phyloP scores from a whole-genome alignment of 2,113 vertebrate genomes.

The Bos indicus region DNA sequence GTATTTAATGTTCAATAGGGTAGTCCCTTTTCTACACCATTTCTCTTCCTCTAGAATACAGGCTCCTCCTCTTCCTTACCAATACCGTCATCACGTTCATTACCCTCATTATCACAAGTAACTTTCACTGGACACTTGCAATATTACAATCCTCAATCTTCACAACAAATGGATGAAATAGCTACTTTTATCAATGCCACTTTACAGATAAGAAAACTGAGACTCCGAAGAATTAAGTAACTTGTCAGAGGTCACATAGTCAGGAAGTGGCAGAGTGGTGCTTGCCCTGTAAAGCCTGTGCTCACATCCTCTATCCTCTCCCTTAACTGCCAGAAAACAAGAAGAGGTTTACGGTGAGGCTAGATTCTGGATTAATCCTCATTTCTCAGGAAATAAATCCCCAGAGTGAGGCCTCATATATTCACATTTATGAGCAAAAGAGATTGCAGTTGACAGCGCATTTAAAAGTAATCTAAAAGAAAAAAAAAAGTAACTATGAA shows the following conservation, averaged over 20 bases:
- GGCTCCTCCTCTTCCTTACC: neutral
- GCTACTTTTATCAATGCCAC: neutral
- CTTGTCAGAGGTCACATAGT: neutral
- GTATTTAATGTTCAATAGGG: neutral
- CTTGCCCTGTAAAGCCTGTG: neutral
- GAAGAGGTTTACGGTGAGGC: neutral
- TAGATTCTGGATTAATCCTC: neutral
- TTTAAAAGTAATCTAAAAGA: neutral
- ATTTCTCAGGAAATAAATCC: neutral
- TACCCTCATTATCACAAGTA: neutral
- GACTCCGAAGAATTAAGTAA: neutral
- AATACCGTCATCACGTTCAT: neutral
- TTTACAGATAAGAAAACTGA: neutral
- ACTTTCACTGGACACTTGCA: neutral
- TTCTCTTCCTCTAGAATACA: neutral
- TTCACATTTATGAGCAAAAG: neutral
- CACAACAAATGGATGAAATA: neutral
- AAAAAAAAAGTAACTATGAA: neutral
- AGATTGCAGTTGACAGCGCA: neutral
- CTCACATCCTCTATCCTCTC: neutral
- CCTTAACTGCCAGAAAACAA: neutral
- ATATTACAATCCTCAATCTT: neutral
- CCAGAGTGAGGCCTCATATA: neutral
- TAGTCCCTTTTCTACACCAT: neutral
- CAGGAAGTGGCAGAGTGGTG: neutral